Conservation (phyloP, 2,888 invertebrate species). For the Selenia dentaria region DNA sequence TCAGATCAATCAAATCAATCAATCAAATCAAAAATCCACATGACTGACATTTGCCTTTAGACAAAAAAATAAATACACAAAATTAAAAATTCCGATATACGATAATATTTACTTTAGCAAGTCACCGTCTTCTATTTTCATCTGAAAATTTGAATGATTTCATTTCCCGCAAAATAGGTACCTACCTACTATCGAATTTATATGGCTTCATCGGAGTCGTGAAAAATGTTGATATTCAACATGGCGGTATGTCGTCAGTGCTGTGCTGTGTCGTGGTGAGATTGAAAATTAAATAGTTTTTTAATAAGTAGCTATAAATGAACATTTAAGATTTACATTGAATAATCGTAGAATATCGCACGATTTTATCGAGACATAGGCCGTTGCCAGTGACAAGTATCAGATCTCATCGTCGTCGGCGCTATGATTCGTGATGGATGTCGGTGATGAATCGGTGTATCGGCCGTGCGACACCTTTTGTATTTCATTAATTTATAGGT, state of each 20-base stretch:
- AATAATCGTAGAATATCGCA: constrained; percentile 43
- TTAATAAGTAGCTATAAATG: constrained; percentile 55
- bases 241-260: constrained; percentile 98
- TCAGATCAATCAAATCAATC: neutral
- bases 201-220: constrained; percentile 68
- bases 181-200: constrained; percentile 36
- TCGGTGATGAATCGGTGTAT: too few species aligned
- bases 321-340: constrained; percentile 37
- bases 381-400: constrained; percentile 38
- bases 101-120: constrained; percentile 28
- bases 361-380: constrained; percentile 42
- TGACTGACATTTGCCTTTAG: constrained; percentile 65
- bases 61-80: constrained; percentile 76
- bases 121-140: constrained; percentile 33
- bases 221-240: constrained; percentile 91
- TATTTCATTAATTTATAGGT: constrained; percentile 61
- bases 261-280: constrained; percentile 98
- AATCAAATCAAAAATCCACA: constrained; percentile 43
- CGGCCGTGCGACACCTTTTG: constrained; percentile 60
- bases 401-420: constrained; percentile 46
- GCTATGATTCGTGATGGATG: constrained; percentile 62
- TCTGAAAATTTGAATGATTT: constrained; percentile 37
- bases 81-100: constrained; percentile 65
- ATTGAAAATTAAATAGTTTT: constrained; percentile 77
- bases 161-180: constrained; percentile 38